Evolutionary conservation across 2,888 invertebrate species (phyloP).

Genomic region (Cephus runcator): DNA sequence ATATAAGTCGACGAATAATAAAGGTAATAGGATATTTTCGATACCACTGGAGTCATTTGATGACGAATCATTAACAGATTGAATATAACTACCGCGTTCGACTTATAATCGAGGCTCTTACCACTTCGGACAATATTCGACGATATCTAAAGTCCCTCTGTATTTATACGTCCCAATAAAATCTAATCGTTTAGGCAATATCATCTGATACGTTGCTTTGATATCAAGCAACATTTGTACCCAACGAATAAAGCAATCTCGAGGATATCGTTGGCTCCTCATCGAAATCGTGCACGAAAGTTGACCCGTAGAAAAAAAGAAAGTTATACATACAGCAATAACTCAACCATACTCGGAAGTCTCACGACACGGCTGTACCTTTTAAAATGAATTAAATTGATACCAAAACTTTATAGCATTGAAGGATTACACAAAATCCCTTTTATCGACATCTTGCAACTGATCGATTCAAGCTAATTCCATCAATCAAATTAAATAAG

Average conservation of each 20-base stretch:
- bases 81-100: neutral
- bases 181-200: neutral
- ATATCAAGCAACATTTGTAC: neutral
- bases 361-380: neutral
- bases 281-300: neutral
- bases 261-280: neutral
- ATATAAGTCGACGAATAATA: neutral
- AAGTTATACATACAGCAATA: neutral
- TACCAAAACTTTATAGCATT: neutral
- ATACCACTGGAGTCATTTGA: neutral
- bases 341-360: neutral
- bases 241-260: neutral
- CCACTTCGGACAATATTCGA: neutral
- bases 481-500: neutral
- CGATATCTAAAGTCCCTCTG: neutral
- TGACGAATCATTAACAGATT: neutral
- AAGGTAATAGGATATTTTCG: neutral
- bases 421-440: neutral
- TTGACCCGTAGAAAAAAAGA: neutral
- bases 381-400: neutral
- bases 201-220: neutral
- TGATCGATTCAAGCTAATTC: neutral
- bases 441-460: neutral
- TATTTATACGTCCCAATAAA: neutral
- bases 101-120: neutral